Evolutionary conservation across 1,140 invertebrate species (phyloP).

Genomic region (Pectinophora gossypiella): DNA sequence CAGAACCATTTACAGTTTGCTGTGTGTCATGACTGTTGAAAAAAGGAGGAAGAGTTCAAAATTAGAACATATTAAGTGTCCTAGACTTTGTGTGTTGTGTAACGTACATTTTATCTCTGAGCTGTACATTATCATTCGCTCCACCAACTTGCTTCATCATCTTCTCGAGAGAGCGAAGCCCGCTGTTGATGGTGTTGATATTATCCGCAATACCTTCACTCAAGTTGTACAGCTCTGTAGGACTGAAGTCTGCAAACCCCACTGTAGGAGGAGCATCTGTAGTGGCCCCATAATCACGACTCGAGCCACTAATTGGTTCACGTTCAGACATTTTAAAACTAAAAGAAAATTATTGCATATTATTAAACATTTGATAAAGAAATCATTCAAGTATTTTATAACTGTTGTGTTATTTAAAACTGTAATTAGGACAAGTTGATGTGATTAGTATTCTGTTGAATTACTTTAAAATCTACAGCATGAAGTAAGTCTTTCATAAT

Average conservation of each 20-base stretch:
- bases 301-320: conserved; percentile 53
- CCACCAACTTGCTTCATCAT: conserved; percentile 86
- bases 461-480: no score
- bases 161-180: conserved; percentile 82
- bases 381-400: no score
- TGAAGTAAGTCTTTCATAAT: no score
- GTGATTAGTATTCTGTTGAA: no score
- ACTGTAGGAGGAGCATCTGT: conserved; percentile 77
- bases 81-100: no score
- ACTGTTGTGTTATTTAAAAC: no score
- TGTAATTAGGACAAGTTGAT: no score
- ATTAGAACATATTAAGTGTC: no score
- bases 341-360: conserved; percentile 17
- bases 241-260: conserved; percentile 80
- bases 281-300: conserved; percentile 73
- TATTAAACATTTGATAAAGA: neutral
- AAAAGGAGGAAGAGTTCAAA: neutral
- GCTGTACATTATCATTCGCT: conserved; percentile 77
- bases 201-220: conserved; percentile 87
- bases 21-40: conserved; percentile 84
- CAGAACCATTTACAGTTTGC: conserved; percentile 84
- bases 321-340: conserved; percentile 54
- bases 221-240: conserved; percentile 83
- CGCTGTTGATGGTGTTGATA: conserved; percentile 85
- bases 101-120: conserved; percentile 65